phyloP scores from a whole-genome alignment of 2,888 invertebrate species.

The Caenorhabditis becei region DNA sequence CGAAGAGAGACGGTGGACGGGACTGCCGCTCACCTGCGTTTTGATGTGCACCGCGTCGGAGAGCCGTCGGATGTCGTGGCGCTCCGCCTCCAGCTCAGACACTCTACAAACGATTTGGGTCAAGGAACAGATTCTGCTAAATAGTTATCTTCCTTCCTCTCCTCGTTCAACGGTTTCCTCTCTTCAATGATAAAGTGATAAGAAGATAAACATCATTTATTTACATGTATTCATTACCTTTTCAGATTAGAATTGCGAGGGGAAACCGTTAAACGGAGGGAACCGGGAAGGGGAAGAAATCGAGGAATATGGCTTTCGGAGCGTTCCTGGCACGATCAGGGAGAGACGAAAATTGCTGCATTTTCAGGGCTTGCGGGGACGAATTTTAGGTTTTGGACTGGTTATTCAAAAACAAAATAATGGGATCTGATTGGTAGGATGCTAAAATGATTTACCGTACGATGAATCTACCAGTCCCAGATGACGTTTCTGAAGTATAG shows the following conservation, averaged over 20 bases:
- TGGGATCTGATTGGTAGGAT: neutral
- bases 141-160: neutral
- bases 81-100: conserved; percentile 43
- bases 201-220: no score
- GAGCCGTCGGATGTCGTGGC: conserved; percentile 37
- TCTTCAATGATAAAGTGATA: no score
- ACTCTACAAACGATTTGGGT: no score
- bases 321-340: conserved; percentile 38
- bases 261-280: conserved; percentile 55
- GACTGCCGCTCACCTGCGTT: conserved; percentile 61
- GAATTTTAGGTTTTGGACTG: neutral
- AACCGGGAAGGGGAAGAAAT: conserved; percentile 21
- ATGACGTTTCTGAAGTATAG: conserved; percentile 60
- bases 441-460: conserved; percentile 30
- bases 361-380: conserved; percentile 39
- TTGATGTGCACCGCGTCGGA: conserved; percentile 51
- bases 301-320: conserved; percentile 39
- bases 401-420: no score
- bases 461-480: conserved; percentile 49
- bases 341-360: conserved; percentile 34
- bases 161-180: conserved; percentile 20
- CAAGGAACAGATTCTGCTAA: no score
- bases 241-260: conserved; percentile 23
- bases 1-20: conserved; percentile 53
- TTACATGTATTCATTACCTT: conserved; percentile 10